A percentile compares a stretch with the other conserved stretches of the same genome.
Evolutionary conservation across 2,113 vertebrate genomes (phyloP).

Genomic region (Elaphurus davidianus): DNA sequence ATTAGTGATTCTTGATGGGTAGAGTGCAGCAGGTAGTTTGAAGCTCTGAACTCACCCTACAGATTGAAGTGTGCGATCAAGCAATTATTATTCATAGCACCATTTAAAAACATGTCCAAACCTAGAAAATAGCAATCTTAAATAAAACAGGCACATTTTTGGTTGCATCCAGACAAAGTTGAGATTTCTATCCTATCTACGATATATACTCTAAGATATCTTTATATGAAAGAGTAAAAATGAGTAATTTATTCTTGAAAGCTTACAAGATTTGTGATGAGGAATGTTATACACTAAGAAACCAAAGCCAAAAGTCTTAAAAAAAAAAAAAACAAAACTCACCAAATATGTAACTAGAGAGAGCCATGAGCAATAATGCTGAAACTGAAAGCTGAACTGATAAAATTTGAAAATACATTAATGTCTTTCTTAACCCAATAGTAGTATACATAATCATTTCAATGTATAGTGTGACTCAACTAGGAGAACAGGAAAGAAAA

Average conservation of each 20-base stretch:
- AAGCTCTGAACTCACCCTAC: neutral
- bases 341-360: neutral
- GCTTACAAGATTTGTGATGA: neutral
- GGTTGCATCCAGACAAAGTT: neutral
- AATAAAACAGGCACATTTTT: neutral
- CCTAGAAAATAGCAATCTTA: neutral
- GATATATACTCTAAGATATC: neutral
- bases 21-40: neutral
- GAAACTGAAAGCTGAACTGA: neutral
- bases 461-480: neutral
- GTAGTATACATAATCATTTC: neutral
- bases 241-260: neutral
- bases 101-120: neutral
- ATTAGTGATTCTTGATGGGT: neutral
- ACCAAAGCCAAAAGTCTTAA: neutral
- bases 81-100: neutral
- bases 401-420: neutral
- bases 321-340: neutral
- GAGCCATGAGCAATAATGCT: neutral
- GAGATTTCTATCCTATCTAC: neutral
- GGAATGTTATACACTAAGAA: neutral
- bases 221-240: neutral
- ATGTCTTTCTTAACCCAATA: neutral
- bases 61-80: neutral
- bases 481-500: neutral